A percentile compares a stretch with the other conserved stretches of the same genome.
Conservation (phyloP, 2,797 vertebrate species). For the Buceros bicornis region DNA sequence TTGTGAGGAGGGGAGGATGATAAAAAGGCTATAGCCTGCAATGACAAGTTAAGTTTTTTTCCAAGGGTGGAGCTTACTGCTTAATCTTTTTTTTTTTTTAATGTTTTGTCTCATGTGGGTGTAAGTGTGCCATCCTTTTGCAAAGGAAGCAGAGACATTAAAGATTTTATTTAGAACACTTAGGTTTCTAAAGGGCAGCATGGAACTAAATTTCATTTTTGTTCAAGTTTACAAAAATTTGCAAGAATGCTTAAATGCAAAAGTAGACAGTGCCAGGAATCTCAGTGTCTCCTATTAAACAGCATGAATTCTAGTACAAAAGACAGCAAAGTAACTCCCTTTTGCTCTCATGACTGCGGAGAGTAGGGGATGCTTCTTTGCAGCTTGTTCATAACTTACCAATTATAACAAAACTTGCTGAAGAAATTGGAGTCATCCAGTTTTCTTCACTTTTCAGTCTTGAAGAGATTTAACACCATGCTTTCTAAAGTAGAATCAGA, state of each 20-base stretch:
- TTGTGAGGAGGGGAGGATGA: rapidly evolving
- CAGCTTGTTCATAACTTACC: background rate
- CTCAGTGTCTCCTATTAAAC: background rate
- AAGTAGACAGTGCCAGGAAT: background rate
- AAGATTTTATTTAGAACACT: background rate
- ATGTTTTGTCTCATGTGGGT: background rate
- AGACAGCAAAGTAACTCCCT: background rate
- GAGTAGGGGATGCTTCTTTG: background rate
- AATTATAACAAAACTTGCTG: background rate
- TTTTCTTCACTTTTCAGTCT: background rate
- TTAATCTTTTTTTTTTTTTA: background rate
- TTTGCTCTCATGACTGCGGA: background rate
- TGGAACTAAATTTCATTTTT: background rate
- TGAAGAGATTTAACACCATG: background rate
- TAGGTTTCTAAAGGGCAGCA: background rate
- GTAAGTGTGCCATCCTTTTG: background rate
- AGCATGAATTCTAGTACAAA: background rate
- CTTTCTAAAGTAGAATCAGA: background rate
- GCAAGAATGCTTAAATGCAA: background rate
- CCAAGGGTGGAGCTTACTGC: background rate
- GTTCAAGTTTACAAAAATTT: background rate
- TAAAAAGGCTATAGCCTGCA: background rate
- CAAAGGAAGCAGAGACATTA: background rate
- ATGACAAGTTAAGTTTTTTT: background rate
- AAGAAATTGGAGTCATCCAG: background rate